Percentiles rank a stretch among this genome's conserved stretches.
These are phyloP conservation scores for Nycticorax nycticorax DNA, from an alignment of 2,113 vertebrate species.

Conservation along the genomic window DNA sequence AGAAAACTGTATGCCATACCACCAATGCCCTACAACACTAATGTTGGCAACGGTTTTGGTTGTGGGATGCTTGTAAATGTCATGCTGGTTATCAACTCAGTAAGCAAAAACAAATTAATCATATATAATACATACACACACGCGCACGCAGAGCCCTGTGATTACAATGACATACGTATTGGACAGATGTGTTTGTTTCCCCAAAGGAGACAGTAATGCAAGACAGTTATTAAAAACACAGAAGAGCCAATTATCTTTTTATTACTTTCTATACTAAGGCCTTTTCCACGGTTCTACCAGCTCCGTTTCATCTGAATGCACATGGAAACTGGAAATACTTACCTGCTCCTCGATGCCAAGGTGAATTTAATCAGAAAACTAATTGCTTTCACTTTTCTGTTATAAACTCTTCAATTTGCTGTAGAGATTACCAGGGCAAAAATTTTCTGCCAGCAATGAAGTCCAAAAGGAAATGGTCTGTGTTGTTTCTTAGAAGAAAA, in stretches of 20 bases:
- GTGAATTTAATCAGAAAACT: conserved; percentile 57
- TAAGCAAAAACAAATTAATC: neutral
- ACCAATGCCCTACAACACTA: neutral
- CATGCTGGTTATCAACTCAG: neutral
- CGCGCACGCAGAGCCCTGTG: neutral
- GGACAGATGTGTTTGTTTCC: neutral
- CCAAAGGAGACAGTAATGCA: neutral
- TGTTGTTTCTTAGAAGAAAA: conserved; percentile 34
- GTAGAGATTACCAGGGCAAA: neutral
- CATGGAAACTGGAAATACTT: conserved; percentile 13
- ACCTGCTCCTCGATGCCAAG: conserved; percentile 18
- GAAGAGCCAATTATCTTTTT: neutral
- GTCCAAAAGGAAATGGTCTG: conserved; percentile 34
- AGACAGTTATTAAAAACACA: neutral
- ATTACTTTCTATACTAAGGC: neutral
- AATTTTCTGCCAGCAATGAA: conserved; percentile 7
- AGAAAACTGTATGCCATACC: neutral
- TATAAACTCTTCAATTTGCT: conserved; percentile 43
- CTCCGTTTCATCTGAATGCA: neutral
- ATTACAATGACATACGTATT: neutral
- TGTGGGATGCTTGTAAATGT: neutral
- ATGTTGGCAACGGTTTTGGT: no score
- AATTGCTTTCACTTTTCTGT: conserved; percentile 55
- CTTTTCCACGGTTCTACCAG: conserved; percentile 5
- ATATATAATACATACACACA: rapidly evolving